phyloP scores from a whole-genome alignment of 2,888 invertebrate genomes.

The Fissipunctia ypsillon region DNA sequence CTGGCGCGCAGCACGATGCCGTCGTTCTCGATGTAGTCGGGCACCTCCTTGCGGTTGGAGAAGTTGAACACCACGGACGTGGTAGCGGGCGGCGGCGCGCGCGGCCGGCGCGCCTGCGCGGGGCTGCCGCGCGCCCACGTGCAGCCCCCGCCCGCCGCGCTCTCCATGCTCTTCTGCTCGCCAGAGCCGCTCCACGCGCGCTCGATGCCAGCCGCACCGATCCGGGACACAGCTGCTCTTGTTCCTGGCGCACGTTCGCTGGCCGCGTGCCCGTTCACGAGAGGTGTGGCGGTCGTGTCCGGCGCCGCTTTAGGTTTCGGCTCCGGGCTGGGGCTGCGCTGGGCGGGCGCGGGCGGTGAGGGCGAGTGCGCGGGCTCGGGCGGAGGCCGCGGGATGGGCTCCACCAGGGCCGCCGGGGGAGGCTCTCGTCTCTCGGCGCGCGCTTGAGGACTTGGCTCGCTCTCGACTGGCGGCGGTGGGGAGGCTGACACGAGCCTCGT shows the following conservation, averaged over 20 bases:
- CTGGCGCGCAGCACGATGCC: slow-evolving; percentile 93
- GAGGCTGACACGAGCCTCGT: slow-evolving; percentile 69
- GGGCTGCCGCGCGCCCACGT: slow-evolving; percentile 66
- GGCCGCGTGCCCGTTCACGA: slow-evolving; percentile 74
- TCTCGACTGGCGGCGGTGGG: slow-evolving; percentile 77
- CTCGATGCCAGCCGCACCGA: slow-evolving; percentile 80
- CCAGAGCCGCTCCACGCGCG: slow-evolving; percentile 82
- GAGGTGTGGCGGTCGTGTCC: slow-evolving; percentile 49
- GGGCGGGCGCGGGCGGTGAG: slow-evolving; percentile 65
- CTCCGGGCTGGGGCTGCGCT: slow-evolving; percentile 61
- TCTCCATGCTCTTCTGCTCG: slow-evolving; percentile 68
- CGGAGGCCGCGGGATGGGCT: slow-evolving; percentile 77
- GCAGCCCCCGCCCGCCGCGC: slow-evolving; percentile 60
- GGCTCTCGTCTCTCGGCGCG: slow-evolving; percentile 86
- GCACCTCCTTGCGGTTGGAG: slow-evolving; percentile 95
- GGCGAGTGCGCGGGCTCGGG: slow-evolving; percentile 73
- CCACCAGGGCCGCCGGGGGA: slow-evolving; percentile 85
- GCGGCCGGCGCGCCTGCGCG: slow-evolving; percentile 66
- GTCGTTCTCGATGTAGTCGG: slow-evolving; percentile 98
- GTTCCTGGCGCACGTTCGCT: slow-evolving; percentile 52
- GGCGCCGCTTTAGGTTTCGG: slow-evolving; percentile 39
- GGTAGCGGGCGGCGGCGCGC: slow-evolving; percentile 84
- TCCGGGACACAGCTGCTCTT: slow-evolving; percentile 70
- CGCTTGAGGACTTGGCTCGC: slow-evolving; percentile 78
- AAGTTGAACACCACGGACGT: slow-evolving; percentile 97